phyloP scores from a whole-genome alignment of 1,140 invertebrate genomes.

The Stegodyphus mimosarum region DNA sequence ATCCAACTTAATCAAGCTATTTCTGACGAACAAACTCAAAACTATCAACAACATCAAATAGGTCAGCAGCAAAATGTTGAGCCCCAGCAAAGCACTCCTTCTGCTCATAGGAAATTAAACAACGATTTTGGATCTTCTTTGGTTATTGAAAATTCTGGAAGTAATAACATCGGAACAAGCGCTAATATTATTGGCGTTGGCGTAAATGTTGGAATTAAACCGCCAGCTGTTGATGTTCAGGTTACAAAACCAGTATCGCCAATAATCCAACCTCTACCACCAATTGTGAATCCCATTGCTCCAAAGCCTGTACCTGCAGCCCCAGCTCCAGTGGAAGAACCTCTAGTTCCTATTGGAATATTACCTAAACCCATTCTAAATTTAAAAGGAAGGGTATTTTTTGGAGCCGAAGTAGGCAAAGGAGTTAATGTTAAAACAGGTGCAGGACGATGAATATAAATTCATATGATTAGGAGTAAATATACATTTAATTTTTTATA shows the following conservation, averaged over 20 bases:
- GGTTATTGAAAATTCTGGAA: not conserved
- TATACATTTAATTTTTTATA: no score
- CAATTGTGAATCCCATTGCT: slow-evolving; percentile 26
- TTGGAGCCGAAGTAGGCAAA: slow-evolving; percentile 49
- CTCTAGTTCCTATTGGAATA: slow-evolving; percentile 19
- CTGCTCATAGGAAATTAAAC: not conserved
- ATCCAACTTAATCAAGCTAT: not conserved
- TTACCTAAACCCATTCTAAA: slow-evolving; percentile 36
- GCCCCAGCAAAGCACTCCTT: not conserved
- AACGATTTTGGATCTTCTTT: not conserved
- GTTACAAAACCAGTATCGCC: slow-evolving; percentile 31
- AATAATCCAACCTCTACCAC: slow-evolving; percentile 29
- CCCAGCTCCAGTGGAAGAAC: slow-evolving; percentile 10
- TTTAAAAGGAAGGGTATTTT: slow-evolving; percentile 42
- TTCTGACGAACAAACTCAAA: not conserved
- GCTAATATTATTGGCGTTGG: slow-evolving; percentile 9
- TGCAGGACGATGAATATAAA: slow-evolving; percentile 9
- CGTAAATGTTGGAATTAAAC: slow-evolving; percentile 36
- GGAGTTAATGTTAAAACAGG: slow-evolving; percentile 10
- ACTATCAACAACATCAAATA: not conserved
- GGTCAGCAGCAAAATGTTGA: not conserved
- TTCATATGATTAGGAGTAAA: not conserved
- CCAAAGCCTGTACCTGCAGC: not conserved
- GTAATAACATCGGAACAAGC: not conserved
- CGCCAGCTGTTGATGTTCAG: slow-evolving; percentile 31